Percentiles rank a stretch among this genome's conserved stretches.
Conservation (phyloP, 2,888 invertebrate genomes). For the Epicampocera succincta region DNA sequence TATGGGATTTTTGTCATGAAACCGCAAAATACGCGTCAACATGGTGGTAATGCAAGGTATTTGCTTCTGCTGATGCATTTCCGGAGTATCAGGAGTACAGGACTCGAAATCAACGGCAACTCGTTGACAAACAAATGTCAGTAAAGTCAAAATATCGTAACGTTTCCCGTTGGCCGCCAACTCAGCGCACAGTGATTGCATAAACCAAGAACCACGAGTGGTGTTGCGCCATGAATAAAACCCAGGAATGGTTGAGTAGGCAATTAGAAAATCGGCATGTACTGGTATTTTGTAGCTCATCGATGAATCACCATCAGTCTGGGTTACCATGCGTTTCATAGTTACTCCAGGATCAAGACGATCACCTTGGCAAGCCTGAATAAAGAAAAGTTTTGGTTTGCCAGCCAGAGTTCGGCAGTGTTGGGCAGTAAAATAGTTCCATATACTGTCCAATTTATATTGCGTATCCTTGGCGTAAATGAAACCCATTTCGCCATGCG, state of each 20-base stretch:
- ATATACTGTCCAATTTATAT: constrained; percentile 90
- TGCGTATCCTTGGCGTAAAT: constrained; percentile 92
- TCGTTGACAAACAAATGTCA: constrained; percentile 91
- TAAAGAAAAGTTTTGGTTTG: constrained; percentile 88
- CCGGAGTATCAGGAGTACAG: constrained; percentile 88
- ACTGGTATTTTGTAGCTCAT: constrained; percentile 92
- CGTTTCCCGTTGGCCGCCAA: constrained; percentile 87
- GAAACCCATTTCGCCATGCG: constrained; percentile 94
- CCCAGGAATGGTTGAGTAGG: constrained; percentile 96
- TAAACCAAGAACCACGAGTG: constrained; percentile 97
- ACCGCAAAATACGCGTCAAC: constrained; percentile 91
- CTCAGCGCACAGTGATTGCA: constrained; percentile 94
- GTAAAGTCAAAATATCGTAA: constrained; percentile 90
- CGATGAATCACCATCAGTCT: constrained; percentile 86
- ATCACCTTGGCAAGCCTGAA: constrained; percentile 96
- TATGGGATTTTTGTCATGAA: constrained; percentile 82
- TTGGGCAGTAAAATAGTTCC: constrained; percentile 90
- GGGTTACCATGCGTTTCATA: constrained; percentile 82
- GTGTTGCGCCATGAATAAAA: constrained; percentile 98
- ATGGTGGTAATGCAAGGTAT: constrained; percentile 96
- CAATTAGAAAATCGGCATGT: constrained; percentile 96
- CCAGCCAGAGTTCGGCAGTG: constrained; percentile 92
- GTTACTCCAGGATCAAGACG: constrained; percentile 90
- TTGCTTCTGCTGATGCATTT: constrained; percentile 95
- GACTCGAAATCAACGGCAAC: constrained; percentile 96